Evolutionary conservation across 2,113 vertebrate species (phyloP).

Genomic region (Ageneiosus marmoratus): DNA sequence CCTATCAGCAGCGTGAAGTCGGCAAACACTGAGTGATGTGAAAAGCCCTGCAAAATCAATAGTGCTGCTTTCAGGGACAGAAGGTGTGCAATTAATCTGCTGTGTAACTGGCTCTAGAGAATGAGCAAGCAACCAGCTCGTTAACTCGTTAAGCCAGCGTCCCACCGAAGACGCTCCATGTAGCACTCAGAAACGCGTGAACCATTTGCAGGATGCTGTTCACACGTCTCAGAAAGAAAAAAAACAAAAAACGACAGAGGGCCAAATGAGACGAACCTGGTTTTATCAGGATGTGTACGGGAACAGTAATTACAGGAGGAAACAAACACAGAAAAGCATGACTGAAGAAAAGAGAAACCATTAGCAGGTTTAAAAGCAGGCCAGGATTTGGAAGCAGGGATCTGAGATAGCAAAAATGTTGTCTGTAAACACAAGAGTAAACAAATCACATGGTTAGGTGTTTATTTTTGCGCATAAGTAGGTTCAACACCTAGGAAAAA

Average conservation of each 20-base stretch:
- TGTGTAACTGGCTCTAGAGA: conserved; percentile 49
- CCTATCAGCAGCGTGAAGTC: conserved; percentile 14
- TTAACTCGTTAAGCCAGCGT: conserved; percentile 48
- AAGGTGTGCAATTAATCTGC: conserved; percentile 48
- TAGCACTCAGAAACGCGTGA: conserved; percentile 1
- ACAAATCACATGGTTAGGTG: background rate
- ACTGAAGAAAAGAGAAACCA: background rate
- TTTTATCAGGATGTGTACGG: background rate
- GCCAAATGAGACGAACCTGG: conserved; percentile 8
- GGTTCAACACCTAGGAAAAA: no score
- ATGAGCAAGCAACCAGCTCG: conserved; percentile 50
- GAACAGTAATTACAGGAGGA: background rate
- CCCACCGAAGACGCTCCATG: conserved; percentile 11
- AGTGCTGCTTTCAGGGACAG: conserved; percentile 37
- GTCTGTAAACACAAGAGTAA: background rate
- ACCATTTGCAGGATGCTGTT: conserved; percentile 38
- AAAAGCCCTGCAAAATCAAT: conserved; percentile 41
- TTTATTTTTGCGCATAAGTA: no score
- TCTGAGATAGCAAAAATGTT: no score
- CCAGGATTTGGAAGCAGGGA: background rate
- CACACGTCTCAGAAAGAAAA: conserved; percentile 32
- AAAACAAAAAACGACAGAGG: background rate
- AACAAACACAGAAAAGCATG: background rate
- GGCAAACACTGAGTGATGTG: conserved; percentile 6
- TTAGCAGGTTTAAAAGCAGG: conserved; percentile 5